phyloP scores from a whole-genome alignment of 2,888 invertebrate species.

The Craniophora ligustri region DNA sequence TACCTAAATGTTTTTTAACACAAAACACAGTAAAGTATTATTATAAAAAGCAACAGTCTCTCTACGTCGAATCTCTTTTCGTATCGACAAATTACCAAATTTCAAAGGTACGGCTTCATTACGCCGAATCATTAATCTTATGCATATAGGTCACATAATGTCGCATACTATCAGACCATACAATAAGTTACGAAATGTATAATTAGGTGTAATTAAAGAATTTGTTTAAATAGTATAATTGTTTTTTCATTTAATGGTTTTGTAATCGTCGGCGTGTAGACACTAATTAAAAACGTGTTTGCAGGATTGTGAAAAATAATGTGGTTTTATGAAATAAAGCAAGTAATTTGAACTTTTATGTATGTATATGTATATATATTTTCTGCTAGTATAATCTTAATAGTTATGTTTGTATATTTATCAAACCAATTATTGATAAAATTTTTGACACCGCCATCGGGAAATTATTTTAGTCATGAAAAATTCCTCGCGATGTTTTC shows the following conservation, averaged over 20 bases:
- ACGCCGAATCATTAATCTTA: constrained; percentile 37
- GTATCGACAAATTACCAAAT: background rate
- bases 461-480: too few relatives aligned
- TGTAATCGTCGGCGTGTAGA: constrained; percentile 33
- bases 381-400: too few relatives aligned
- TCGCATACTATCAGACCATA: constrained; percentile 18
- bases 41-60: background rate
- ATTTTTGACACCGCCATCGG: too few relatives aligned
- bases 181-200: constrained; percentile 43
- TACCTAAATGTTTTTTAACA: too few relatives aligned
- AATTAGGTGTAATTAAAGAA: constrained; percentile 33
- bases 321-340: constrained; percentile 3
- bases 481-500: too few relatives aligned
- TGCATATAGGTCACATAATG: constrained; percentile 39
- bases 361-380: too few relatives aligned
- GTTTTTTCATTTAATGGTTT: constrained; percentile 39
- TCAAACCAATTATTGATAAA: too few relatives aligned
- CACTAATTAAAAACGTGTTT: constrained; percentile 30
- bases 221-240: constrained; percentile 15
- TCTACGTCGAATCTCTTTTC: constrained; percentile 1
- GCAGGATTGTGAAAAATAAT: constrained; percentile 22
- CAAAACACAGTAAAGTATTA: too few relatives aligned
- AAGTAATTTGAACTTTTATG: too few relatives aligned
- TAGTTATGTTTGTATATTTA: too few relatives aligned
- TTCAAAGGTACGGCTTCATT: constrained; percentile 10